These are phyloP conservation scores for Perodicticus potto DNA, from an alignment of 2,797 vertebrate species.

Conservation along the genomic window DNA sequence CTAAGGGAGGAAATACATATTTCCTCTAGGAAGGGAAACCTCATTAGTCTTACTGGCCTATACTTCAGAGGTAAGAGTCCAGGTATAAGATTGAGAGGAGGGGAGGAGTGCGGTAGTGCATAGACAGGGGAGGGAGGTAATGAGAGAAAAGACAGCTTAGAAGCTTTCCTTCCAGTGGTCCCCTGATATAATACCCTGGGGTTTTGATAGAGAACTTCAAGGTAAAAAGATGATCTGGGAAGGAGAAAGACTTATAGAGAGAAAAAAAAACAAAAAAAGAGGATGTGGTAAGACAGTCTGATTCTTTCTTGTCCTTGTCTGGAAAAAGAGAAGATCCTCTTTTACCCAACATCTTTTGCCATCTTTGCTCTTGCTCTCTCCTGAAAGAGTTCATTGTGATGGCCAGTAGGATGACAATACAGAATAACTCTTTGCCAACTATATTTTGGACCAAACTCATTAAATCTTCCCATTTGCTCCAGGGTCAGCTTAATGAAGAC, in stretches of 20 bases:
- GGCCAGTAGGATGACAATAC: not conserved
- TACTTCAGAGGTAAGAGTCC: not conserved
- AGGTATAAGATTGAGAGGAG: not conserved
- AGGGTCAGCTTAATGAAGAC: slow-evolving; percentile 95
- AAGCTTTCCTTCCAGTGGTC: not conserved
- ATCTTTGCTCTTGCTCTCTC: not conserved
- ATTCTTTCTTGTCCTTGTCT: not conserved
- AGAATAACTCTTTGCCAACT: not conserved
- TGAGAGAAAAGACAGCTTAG: not conserved
- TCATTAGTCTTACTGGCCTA: not conserved
- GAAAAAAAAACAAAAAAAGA: not conserved
- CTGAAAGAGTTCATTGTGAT: not conserved
- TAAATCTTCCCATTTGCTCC: slow-evolving; percentile 62
- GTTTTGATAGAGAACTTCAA: not conserved
- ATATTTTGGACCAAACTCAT: not conserved
- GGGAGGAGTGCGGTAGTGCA: not conserved
- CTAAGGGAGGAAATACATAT: not conserved
- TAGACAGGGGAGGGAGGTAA: not conserved
- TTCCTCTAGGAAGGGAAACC: not conserved
- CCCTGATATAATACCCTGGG: not conserved
- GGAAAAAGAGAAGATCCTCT: not conserved
- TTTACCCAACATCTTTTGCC: not conserved
- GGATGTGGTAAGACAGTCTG: not conserved
- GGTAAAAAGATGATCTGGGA: not conserved
- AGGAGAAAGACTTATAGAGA: no score